A percentile compares a stretch with the other conserved stretches of the same genome.
These are phyloP conservation scores for Lepidurus apus DNA, from an alignment of 1,140 invertebrate species.

Conservation along the genomic window DNA sequence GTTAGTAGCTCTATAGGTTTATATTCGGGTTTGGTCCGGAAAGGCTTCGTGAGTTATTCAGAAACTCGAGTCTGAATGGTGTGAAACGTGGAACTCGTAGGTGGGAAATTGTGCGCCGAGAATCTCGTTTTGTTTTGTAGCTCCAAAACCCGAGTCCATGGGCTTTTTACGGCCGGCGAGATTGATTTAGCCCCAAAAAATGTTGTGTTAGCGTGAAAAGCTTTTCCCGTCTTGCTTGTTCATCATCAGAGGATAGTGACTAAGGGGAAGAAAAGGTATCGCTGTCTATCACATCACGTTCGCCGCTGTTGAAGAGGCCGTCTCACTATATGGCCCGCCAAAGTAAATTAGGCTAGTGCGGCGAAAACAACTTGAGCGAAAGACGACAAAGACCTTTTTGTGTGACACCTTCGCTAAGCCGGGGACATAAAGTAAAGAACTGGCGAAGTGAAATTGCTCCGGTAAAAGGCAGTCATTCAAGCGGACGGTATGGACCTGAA, in stretches of 20 bases:
- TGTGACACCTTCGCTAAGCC: background rate
- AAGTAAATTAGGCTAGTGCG: background rate
- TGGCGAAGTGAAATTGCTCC: background rate
- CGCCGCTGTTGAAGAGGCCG: background rate
- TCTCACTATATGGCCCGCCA: background rate
- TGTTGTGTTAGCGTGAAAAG: conserved; percentile 13
- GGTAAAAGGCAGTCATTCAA: background rate
- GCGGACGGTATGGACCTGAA: background rate
- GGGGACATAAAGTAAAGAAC: background rate
- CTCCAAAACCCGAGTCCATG: background rate
- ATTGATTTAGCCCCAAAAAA: conserved; percentile 8
- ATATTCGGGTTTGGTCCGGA: background rate
- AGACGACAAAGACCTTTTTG: background rate
- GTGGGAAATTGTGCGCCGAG: background rate
- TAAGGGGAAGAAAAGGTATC: background rate
- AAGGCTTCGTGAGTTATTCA: background rate
- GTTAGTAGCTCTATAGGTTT: background rate
- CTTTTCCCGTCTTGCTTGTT: background rate
- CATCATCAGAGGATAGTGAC: background rate
- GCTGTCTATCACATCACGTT: conserved; percentile 6
- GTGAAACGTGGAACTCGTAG: background rate
- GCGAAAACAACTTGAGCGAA: background rate
- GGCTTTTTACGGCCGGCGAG: background rate
- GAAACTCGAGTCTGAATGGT: background rate
- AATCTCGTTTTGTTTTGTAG: conserved; percentile 12